Base-by-base conservation (phyloP, 2,797 vertebrate genomes). In the Neopelma chrysocephalum region DNA sequence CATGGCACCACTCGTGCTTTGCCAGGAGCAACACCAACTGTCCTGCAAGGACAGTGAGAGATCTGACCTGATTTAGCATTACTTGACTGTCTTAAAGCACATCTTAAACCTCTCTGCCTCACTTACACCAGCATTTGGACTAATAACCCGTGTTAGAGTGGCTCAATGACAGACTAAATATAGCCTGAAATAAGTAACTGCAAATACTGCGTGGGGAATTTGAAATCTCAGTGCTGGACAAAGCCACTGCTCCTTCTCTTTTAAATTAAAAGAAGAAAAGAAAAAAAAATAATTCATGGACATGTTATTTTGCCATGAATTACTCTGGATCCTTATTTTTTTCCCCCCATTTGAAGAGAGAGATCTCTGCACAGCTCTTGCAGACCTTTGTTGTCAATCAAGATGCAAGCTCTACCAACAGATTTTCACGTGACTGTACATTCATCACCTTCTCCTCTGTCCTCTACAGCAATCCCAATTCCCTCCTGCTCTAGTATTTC, bases 1-100 rank as follows among this genome's bases (percentile, higher is more conserved):
- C 4, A 4, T 1, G 0, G 36, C 36, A 25, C 12, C 10, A 25
- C 1, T 1, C 1, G 4, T 31, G 36, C 66, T 53, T 51, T 43
- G 29, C 34, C 50, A 38, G 45, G 21, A 77, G 56, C 50, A 58
- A 42, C 53, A 61, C 47, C 12, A 76, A 71, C 32, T 14, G 23
- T 38, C 42, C 51, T 17, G 29, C 0, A 4, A 85, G 66, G 57
- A 11, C 8, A 2, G 80, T 8, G 11, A 72, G 64, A 69, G 42
- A 38, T 42, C 73, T 48, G 69, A 83, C 76, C 60, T 61, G 47
- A 54, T 60, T 53, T 57, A 65, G 47, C 22, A 27, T 32, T 53
- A 25, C 54, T 21, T 70, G 75, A 69, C 48, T 26, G 69, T 53
- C 65, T 60, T 65, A 56, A 69, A 83, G 64, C 27, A 60, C 38